Base-by-base conservation (phyloP, 2,113 vertebrate genomes). In the Formicarius rufipectus region DNA sequence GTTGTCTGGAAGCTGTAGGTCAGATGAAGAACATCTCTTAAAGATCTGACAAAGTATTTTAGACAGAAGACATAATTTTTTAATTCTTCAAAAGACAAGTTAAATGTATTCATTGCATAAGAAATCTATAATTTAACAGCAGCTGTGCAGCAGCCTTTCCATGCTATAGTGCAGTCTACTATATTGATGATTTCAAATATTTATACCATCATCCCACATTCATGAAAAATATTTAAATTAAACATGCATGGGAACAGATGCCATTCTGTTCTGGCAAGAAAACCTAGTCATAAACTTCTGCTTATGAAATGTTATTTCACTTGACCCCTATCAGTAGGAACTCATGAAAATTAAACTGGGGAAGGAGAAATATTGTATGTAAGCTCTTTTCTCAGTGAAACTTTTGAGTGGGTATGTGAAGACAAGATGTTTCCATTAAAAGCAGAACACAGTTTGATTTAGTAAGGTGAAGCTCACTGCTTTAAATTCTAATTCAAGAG, bases 171-270 rank as follows among this genome's bases (percentile, higher is more conserved):
- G 95, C 96, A 97, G 95, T 96, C 94, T 96, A 95, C 95, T 96
- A 96, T 96, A 97, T 96, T 95, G 96, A 97, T 97, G 96, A 97
- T 96, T 97, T 97, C 95, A 97, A 97, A 97, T 97, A 97, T 97
- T 97, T 97, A 97, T 97, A 89, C 96, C 95, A 94, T 97, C 95
- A 95, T 97, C 95, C 95, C 95, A 95, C 96, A 97, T 97, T 97
- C 96, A 97, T 97, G 95, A 93, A 96, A 97, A 96, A 95, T 96
- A 96, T 96, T 97, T 97, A 96, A 97, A 97, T 96, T 96, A 97
- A 97, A 97, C 96, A 97, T 97, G 96, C 88, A 95, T 95, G 93
- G 93, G 90, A 97, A 97, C 96, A 97, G 97, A 97, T 97, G 96
- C 86, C 94, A 94, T 96, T 97, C 95, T 96, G 88, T 96, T 96